These are phyloP conservation scores for Oedothorax gibbosus DNA, from an alignment of 1,140 invertebrate species.

Conservation along the genomic window DNA sequence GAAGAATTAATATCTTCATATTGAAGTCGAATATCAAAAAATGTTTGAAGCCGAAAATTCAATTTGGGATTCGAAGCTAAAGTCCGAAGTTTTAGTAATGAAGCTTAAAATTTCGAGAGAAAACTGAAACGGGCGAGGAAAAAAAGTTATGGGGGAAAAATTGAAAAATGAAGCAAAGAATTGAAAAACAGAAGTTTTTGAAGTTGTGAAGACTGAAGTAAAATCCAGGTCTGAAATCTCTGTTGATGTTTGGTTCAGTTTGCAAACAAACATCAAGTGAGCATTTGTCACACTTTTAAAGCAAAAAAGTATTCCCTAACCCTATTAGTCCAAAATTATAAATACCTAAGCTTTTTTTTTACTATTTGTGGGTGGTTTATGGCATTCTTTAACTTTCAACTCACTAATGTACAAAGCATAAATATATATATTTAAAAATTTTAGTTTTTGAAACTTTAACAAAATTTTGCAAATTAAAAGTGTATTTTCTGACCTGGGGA, in stretches of 20 bases:
- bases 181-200: conserved; percentile 45
- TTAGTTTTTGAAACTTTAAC: too few species aligned
- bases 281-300: conserved; percentile 32
- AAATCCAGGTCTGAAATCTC: conserved; percentile 26
- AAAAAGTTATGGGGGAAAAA: conserved; percentile 14
- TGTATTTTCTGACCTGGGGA: too few species aligned
- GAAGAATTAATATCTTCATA: conserved; percentile 49
- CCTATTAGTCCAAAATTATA: too few species aligned
- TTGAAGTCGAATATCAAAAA: conserved; percentile 52
- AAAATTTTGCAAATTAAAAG: too few species aligned
- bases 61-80: conserved; percentile 41
- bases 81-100: conserved; percentile 37
- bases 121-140: conserved; percentile 11
- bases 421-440: too few species aligned
- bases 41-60: conserved; percentile 39
- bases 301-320: too few species aligned
- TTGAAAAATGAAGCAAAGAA: conserved; percentile 40
- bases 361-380: too few species aligned
- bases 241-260: conserved; percentile 57
- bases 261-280: conserved; percentile 58
- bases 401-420: too few species aligned
- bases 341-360: too few species aligned
- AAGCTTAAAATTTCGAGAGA: conserved; percentile 25
- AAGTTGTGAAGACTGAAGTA: conserved; percentile 59
- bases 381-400: too few species aligned